phyloP scores from a whole-genome alignment of 2,113 vertebrate species.

The Platysternon megacephalum region DNA sequence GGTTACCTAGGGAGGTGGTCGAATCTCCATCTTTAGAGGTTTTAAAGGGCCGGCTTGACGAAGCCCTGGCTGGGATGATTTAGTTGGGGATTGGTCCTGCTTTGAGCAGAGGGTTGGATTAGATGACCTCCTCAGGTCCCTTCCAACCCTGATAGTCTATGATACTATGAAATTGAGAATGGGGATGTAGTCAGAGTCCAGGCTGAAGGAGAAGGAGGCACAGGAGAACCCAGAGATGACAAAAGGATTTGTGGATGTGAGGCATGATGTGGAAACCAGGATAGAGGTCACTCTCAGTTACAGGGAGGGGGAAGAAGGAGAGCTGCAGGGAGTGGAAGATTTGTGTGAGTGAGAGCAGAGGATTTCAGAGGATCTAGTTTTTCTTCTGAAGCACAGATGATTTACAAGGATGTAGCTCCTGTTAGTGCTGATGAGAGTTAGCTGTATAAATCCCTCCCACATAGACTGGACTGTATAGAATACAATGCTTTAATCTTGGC shows the following conservation, averaged over 20 bases:
- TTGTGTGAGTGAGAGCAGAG: not conserved
- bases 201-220: not conserved
- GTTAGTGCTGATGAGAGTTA: not conserved
- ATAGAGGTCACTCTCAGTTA: not conserved
- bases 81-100: no score
- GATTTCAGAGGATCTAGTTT: not conserved
- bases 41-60: no score
- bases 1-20: no score
- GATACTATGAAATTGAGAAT: not conserved
- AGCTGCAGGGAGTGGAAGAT: not conserved
- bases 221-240: not conserved
- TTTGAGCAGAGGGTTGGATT: no score
- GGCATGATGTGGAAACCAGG: not conserved
- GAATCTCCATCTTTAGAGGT: no score
- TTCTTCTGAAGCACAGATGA: not conserved
- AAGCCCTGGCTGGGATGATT: no score
- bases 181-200: not conserved
- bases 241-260: not conserved
- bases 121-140: no score
- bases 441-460: not conserved
- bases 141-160: no score
- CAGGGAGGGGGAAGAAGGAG: not conserved
- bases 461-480: not conserved
- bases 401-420: not conserved
- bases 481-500: not conserved